phyloP scores from a whole-genome alignment of 2,888 invertebrate genomes.

The Diadromus collaris region DNA sequence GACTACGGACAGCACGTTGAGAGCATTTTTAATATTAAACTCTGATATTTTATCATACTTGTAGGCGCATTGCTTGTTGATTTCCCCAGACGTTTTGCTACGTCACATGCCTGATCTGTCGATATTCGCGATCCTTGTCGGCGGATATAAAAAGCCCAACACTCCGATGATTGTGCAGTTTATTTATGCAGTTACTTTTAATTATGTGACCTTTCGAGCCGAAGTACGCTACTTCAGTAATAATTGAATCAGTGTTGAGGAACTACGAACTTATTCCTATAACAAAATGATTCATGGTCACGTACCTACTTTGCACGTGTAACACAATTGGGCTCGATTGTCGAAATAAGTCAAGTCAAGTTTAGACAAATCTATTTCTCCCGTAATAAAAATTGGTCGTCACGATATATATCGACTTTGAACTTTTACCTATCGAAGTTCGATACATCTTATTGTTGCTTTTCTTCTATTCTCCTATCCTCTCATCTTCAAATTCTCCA shows the following conservation, averaged over 20 bases:
- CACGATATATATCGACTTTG: too few species aligned
- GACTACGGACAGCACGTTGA: slow-evolving; percentile 33
- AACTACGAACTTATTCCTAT: too few species aligned
- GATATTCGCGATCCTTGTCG: slow-evolving; percentile 5
- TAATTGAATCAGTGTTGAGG: too few species aligned
- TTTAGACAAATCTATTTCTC: too few species aligned
- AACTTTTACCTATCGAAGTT: background rate
- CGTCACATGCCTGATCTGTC: slow-evolving; percentile 19
- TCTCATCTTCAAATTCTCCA: too few species aligned
- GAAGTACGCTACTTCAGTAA: too few species aligned
- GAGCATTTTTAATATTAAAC: slow-evolving; percentile 56
- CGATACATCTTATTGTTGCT: background rate
- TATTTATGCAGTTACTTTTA: slow-evolving; percentile 5
- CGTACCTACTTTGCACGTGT: too few species aligned
- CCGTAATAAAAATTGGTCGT: too few species aligned
- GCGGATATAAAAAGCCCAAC: background rate
- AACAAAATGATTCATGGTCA: too few species aligned
- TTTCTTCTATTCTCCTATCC: background rate
- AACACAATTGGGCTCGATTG: too few species aligned
- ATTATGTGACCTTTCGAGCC: background rate
- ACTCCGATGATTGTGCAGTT: slow-evolving; percentile 17
- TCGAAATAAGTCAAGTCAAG: too few species aligned
- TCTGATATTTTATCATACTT: slow-evolving; percentile 47
- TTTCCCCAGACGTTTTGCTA: slow-evolving; percentile 53
- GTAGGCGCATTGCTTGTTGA: slow-evolving; percentile 44